Conservation (phyloP, 2,888 invertebrate species). For the Nemurella pictetii region DNA sequence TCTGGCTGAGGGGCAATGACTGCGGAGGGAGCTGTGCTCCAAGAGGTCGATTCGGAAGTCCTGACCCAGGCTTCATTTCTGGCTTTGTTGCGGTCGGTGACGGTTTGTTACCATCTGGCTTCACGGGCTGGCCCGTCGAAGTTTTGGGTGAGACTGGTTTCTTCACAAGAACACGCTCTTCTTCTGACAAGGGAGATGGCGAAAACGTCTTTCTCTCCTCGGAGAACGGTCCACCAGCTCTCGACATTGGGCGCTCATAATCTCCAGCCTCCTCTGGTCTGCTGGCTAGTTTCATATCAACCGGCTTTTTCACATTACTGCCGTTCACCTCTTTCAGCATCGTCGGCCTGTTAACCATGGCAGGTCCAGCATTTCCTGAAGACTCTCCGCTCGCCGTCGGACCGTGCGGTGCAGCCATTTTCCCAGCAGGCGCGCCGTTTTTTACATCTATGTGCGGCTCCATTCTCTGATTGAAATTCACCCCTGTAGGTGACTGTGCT, state of each 20-base stretch:
- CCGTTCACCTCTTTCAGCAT: constrained; percentile 16
- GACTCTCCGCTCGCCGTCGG: constrained; percentile 57
- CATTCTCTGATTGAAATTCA: constrained; percentile 22
- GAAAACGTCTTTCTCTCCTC: constrained; percentile 23
- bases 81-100: neutral
- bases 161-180: neutral
- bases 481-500: neutral
- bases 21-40: constrained; percentile 14
- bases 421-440: neutral
- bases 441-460: constrained; percentile 8
- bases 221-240: constrained; percentile 10
- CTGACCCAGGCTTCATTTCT: neutral
- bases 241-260: constrained; percentile 19
- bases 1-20: neutral
- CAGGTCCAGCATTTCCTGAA: constrained; percentile 46
- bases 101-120: neutral
- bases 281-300: neutral
- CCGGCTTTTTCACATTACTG: neutral
- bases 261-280: neutral
- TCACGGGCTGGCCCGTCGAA: neutral
- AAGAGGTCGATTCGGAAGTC: neutral
- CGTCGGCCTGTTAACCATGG: neutral
- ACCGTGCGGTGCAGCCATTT: constrained; percentile 45
- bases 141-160: constrained; percentile 8
- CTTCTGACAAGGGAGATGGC: constrained; percentile 19